Conservation (phyloP, 2,888 invertebrate genomes). For the Apotomis capreana region DNA sequence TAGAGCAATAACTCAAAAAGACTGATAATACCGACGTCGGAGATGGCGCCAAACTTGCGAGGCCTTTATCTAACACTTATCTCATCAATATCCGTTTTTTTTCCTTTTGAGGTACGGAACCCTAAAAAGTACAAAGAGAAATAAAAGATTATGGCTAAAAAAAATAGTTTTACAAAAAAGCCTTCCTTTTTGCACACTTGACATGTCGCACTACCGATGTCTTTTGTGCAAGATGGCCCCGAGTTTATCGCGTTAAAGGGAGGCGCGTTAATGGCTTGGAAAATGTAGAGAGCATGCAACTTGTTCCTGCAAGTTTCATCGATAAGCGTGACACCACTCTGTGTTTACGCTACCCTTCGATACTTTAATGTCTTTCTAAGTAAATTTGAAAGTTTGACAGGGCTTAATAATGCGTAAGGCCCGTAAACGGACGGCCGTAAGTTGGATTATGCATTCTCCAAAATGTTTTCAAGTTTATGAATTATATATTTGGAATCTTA, state of each 20-base stretch:
- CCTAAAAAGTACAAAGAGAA: too few relatives aligned
- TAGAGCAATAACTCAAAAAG: too few relatives aligned
- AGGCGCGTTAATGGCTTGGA: constrained; percentile 55
- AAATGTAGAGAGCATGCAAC: constrained; percentile 54
- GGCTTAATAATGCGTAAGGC: constrained; percentile 24
- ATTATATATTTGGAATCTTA: too few relatives aligned
- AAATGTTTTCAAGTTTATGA: neutral
- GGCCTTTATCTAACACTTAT: too few relatives aligned
- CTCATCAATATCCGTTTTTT: too few relatives aligned
- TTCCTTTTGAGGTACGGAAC: too few relatives aligned
- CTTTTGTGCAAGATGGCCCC: constrained; percentile 22
- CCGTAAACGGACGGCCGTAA: constrained; percentile 3
- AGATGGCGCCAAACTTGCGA: too few relatives aligned
- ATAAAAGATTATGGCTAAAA: too few relatives aligned
- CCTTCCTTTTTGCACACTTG: too few relatives aligned
- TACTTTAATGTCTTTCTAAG: constrained; percentile 32
- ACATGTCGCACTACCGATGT: constrained; percentile 21
- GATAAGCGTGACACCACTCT: constrained; percentile 38
- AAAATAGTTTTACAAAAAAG: too few relatives aligned
- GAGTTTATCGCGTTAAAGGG: constrained; percentile 40
- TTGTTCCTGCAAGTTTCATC: constrained; percentile 51
- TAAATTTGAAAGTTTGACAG: constrained; percentile 27
- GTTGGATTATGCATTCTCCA: neutral
- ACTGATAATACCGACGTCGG: too few relatives aligned
- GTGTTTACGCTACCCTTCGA: constrained; percentile 22